Evolutionary conservation across 1,140 invertebrate genomes (phyloP), one percentile per base, ranked within the genome.

Genomic region (Laupala kohalensis): DNA sequence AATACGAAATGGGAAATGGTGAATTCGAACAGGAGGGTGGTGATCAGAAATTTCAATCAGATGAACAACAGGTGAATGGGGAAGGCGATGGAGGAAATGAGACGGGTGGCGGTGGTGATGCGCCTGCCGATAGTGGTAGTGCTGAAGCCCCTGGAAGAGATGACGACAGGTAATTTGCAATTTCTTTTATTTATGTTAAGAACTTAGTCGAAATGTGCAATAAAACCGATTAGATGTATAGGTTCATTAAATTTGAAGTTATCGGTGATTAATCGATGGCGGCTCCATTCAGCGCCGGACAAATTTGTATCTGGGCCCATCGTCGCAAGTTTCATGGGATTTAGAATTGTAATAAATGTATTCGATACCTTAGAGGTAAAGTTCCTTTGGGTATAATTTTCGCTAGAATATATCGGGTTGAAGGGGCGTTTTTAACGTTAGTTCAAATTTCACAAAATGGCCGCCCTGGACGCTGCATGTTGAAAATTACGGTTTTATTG

Each of bases 91-190:
- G 26, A 30, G 69, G 72, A 29, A 70, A 25, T 28, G 72, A 30
- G 24, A 29, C 71, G 37, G 63, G 19, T 29, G 70, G 66, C 15
- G 73, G 70, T 23, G 73, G 70, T 27, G 73, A 74, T 37, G 73
- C 67, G 63, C 73, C 73, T 62, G 70, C 69, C 5, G 75, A 75
- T 72, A 77, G 74, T 37, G 75, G 76, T 19, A 75, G 75, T 67
- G 76, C 76, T 64, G 75, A 77, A 30, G 75, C 75, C 25, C 76
- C 76, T 4, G 76, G 76, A 9, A 68, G 75, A 6, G 76, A 77
- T 71, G 76, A 76, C 67, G 76, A 76, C 69, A 76, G 74, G 75
- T 76, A 75, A 73, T 26, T 62, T 27, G n/a, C n/a, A 6, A 24
- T 53, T 72, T 26, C 9, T 64, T 66, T 71, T 73, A 12, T 4